Evolutionary conservation across 1,140 invertebrate genomes (phyloP), one percentile per base, ranked within the genome.

Genomic region (Papilio machaon): DNA sequence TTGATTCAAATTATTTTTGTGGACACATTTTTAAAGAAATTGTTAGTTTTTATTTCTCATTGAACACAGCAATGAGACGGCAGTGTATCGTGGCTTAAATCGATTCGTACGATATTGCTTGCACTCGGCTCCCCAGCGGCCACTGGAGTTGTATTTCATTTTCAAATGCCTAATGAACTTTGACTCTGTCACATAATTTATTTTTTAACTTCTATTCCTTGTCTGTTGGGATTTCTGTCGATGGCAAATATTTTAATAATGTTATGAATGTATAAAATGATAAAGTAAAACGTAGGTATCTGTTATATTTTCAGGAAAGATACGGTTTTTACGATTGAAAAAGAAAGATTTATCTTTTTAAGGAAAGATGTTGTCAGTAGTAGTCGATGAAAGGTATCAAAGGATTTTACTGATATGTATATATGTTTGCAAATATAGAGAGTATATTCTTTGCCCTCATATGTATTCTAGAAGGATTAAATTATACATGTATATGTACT

Each of bases 31-130:
- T 23, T 30, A 38, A 2, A 38, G 6, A 58, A 81, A 80, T 35
- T 35, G 5, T 35, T 35, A 11, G 10, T 35, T 35, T 30, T 13
- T 30, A 67, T 67, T 35, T 67, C 30, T 67, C 64, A 35, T 67
- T 35, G 64, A 23, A 35, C 30, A 17, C 30, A 15, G 17, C 5
- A 67, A 67, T 67, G 23, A 67, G 64, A 67, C 74, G 23, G 5
- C 46, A 11, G 46, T 49, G 74, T 76, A 76, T 87, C 87, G 87
- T 82, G 85, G 85, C 87, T 91, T 88, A 91, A 92, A 91, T 91
- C 88, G 88, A 91, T 87, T 91, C 75, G 81, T 82, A 86, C 89
- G 86, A 90, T 91, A 91, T 91, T 89, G 90, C 89, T 85, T 82
- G 82, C 85, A 43, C 80, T 82, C 35, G 73, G 49, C 77, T 89